Conservation (phyloP, 1,140 invertebrate genomes). For the Zaprionus gabonicus region DNA sequence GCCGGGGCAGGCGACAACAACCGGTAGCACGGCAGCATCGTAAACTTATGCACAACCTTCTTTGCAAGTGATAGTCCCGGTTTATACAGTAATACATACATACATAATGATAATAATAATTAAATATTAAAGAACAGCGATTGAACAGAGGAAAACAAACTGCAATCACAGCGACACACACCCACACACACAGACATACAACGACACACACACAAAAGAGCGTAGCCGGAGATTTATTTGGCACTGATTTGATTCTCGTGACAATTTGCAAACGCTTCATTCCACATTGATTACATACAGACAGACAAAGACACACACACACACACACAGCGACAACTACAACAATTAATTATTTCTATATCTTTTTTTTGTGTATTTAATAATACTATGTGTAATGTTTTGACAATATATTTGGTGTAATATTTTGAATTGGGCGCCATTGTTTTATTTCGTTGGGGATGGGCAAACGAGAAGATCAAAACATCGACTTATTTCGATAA, state of each 20-base stretch:
- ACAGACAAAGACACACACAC: slow-evolving; percentile 16
- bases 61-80: slow-evolving; percentile 55
- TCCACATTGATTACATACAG: slow-evolving; percentile 32
- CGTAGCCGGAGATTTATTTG: slow-evolving; percentile 32
- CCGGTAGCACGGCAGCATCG: slow-evolving; percentile 58
- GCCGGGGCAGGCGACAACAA: slow-evolving; percentile 42
- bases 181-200: slow-evolving; percentile 24
- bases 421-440: slow-evolving; percentile 42
- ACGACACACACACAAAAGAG: slow-evolving; percentile 38
- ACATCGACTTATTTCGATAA: background rate
- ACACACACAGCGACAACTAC: slow-evolving; percentile 11
- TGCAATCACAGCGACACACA: slow-evolving; percentile 9
- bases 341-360: slow-evolving; percentile 51
- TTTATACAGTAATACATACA: slow-evolving; percentile 52
- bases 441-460: background rate
- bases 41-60: slow-evolving; percentile 50
- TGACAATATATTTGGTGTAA: slow-evolving; percentile 77
- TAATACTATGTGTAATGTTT: slow-evolving; percentile 74
- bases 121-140: slow-evolving; percentile 14
- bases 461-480: background rate
- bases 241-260: slow-evolving; percentile 29
- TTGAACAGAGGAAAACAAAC: slow-evolving; percentile 5
- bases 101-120: slow-evolving; percentile 23
- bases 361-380: slow-evolving; percentile 72
- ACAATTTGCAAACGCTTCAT: slow-evolving; percentile 36